Percentiles rank a stretch among this genome's conserved stretches.
These are phyloP conservation scores for Phasianus colchicus DNA, from an alignment of 2,113 vertebrate genomes.

Conservation along the genomic window DNA sequence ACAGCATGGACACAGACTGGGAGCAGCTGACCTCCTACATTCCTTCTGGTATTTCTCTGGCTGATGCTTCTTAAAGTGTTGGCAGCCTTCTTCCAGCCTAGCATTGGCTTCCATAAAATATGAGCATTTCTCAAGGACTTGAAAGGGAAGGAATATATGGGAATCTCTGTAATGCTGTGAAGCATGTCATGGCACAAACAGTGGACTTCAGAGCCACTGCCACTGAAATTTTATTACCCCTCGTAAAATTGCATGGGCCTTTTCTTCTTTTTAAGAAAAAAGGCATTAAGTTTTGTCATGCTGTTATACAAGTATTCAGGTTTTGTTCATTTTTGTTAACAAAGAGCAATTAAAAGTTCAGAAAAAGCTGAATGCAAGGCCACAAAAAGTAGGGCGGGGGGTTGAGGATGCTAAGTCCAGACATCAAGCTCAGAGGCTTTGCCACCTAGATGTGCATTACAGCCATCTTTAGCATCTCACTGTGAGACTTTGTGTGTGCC, in stretches of 20 bases:
- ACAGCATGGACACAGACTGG: background rate
- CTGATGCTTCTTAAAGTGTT: background rate
- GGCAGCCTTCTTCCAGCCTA: constrained; percentile 17
- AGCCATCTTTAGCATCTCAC: background rate
- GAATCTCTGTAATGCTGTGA: constrained; percentile 28
- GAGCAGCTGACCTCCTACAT: background rate
- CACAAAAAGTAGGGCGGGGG: background rate
- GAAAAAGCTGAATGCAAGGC: background rate
- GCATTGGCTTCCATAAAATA: constrained; percentile 28
- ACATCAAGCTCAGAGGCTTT: background rate
- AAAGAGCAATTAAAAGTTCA: background rate
- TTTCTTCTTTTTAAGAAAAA: constrained; percentile 5
- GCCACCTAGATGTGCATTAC: background rate
- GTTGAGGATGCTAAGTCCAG: background rate
- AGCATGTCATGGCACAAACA: constrained; percentile 31
- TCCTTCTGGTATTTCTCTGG: background rate
- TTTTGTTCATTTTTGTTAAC: constrained; percentile 31
- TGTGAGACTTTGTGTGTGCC: rapidly evolving
- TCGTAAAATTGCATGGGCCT: constrained; percentile 27
- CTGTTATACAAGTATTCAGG: background rate
- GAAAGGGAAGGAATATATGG: constrained; percentile 28
- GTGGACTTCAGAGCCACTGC: constrained; percentile 33
- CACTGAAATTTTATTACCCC: constrained; percentile 8
- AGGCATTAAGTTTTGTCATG: constrained; percentile 30
- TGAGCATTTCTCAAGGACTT: constrained; percentile 25